Percentiles rank a stretch among this genome's conserved stretches.
Conservation (phyloP, 2,113 vertebrate species). For the Thalassoma bifasciatum region DNA sequence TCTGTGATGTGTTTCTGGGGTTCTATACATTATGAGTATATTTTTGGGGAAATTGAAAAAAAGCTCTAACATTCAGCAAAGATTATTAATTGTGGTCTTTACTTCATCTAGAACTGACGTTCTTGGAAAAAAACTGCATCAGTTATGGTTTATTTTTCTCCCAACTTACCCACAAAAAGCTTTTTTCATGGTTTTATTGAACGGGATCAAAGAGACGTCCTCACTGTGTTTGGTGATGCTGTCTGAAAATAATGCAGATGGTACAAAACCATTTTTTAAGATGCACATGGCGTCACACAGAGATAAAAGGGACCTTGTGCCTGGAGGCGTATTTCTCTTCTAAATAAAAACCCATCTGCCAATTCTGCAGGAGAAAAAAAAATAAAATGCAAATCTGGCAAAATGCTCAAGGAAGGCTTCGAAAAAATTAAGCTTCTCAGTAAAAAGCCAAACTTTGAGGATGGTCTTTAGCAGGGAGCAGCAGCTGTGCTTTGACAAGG, state of each 20-base stretch:
- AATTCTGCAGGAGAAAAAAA: conserved; percentile 18
- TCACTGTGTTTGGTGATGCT: conserved; percentile 9
- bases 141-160: background rate
- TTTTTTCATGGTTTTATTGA: conserved; percentile 3
- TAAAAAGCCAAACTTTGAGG: conserved; percentile 31
- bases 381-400: conserved; percentile 44
- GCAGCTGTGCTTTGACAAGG: conserved; percentile 40
- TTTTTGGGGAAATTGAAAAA: too few species aligned
- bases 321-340: conserved; percentile 29
- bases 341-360: conserved; percentile 55
- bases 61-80: background rate
- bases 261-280: conserved; percentile 29
- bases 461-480: conserved; percentile 13
- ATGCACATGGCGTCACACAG: conserved; percentile 26
- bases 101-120: background rate
- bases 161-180: background rate
- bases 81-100: background rate
- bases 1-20: background rate
- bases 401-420: conserved; percentile 38
- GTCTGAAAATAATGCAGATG: conserved; percentile 24
- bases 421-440: conserved; percentile 47
- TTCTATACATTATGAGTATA: background rate
- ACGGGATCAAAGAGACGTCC: conserved; percentile 4
- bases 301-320: conserved; percentile 23
- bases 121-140: background rate